A percentile compares a stretch with the other conserved stretches of the same genome.
These are phyloP conservation scores for Cheumatopsyche charites DNA, from an alignment of 1,140 invertebrate species.

Conservation along the genomic window DNA sequence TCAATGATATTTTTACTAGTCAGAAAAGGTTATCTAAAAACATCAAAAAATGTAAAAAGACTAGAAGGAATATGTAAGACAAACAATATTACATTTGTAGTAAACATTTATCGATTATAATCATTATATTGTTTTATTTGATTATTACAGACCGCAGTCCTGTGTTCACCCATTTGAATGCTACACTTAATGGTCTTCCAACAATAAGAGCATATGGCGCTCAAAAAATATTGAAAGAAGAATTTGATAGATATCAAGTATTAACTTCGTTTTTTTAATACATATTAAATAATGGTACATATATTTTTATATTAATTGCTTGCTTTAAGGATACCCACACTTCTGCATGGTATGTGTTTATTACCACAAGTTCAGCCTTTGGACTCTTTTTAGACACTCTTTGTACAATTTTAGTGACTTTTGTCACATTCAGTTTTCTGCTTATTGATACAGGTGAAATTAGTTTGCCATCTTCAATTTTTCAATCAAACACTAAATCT, in stretches of 20 bases:
- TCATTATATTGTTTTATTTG: too few relatives aligned
- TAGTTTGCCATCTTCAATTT: not conserved
- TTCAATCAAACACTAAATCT: not conserved
- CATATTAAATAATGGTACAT: conserved; percentile 1
- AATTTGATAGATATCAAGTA: conserved; percentile 63
- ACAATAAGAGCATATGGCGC: conserved; percentile 75
- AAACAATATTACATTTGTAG: not conserved
- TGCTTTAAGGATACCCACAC: conserved; percentile 65
- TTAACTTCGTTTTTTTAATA: conserved; percentile 47
- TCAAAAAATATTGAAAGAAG: conserved; percentile 67
- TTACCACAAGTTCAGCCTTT: conserved; percentile 70
- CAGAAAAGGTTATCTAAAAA: conserved; percentile 72
- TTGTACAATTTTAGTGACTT: conserved; percentile 66
- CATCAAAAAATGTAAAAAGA: conserved; percentile 79
- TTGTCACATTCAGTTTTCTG: conserved; percentile 69
- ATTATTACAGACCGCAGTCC: conserved; percentile 64
- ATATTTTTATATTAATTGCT: conserved; percentile 1
- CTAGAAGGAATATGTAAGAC: conserved; percentile 76
- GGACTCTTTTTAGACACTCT: conserved; percentile 72
- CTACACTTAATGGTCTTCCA: conserved; percentile 74
- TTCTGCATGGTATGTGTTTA: conserved; percentile 72
- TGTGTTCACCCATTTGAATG: conserved; percentile 78
- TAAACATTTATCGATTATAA: conserved; percentile 1
- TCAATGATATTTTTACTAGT: conserved; percentile 68
- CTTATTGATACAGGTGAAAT: conserved; percentile 47